A percentile compares a stretch with the other conserved stretches of the same genome.
These are phyloP conservation scores for Diploptera punctata DNA, from an alignment of 2,888 invertebrate species.

Conservation along the genomic window DNA sequence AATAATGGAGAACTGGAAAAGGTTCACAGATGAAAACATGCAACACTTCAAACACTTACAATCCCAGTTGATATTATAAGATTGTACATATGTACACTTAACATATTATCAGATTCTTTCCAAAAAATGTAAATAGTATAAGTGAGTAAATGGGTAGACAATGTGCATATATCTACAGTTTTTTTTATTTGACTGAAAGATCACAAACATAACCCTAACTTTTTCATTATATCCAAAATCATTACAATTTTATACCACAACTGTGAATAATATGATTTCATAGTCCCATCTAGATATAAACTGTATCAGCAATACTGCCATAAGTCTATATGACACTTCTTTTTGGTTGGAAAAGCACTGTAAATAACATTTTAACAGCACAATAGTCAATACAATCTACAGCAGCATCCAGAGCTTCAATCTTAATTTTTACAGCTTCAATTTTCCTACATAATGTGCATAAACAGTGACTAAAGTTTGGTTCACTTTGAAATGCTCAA, in stretches of 20 bases:
- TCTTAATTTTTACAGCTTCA: not conserved
- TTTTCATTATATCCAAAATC: slow-evolving; percentile 2
- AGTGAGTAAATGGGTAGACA: slow-evolving; percentile 10
- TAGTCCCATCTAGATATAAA: not conserved
- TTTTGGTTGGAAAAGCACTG: slow-evolving; percentile 9
- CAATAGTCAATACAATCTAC: slow-evolving; percentile 8
- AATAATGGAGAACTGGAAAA: not conserved
- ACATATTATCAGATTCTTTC: not conserved
- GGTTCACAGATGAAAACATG: not conserved
- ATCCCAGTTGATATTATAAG: not conserved
- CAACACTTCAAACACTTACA: not conserved
- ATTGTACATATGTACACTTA: slow-evolving; percentile 16
- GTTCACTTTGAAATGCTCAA: slow-evolving; percentile 1
- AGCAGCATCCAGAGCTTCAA: not conserved
- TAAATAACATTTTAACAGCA: slow-evolving; percentile 6
- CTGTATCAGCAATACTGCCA: slow-evolving; percentile 3
- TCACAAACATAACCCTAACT: slow-evolving; percentile 7
- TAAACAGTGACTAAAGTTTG: not conserved
- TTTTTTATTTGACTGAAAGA: not conserved
- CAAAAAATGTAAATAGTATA: not conserved
- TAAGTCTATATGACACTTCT: not conserved
- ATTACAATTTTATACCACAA: slow-evolving; percentile 2
- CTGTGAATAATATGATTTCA: not conserved
- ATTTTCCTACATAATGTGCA: not conserved
- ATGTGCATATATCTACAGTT: slow-evolving; percentile 6